phyloP scores from a whole-genome alignment of 2,888 invertebrate genomes.

The Ischnura elegans region DNA sequence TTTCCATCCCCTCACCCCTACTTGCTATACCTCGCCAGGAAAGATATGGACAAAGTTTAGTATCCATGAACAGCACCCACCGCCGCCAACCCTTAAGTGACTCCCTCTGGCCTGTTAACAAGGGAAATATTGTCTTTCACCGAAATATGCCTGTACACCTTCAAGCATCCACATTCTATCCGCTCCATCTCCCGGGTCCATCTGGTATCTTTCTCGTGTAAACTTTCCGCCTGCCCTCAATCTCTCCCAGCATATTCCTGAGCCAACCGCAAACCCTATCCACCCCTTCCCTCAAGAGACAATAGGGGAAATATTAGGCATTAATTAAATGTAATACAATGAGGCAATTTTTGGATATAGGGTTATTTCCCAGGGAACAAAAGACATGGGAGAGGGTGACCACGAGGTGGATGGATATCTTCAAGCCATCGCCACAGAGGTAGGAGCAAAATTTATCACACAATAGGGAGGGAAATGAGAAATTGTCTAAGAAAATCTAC shows the following conservation, averaged over 20 bases:
- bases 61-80: background rate
- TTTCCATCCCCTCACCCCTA: too few species aligned
- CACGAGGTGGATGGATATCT: too few species aligned
- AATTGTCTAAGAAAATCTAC: too few species aligned
- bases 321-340: conserved; percentile 44
- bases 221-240: background rate
- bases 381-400: background rate
- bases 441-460: too few species aligned
- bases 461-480: too few species aligned
- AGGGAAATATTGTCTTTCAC: background rate
- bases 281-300: background rate
- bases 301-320: conserved; percentile 27
- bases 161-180: background rate
- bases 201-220: background rate
- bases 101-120: background rate
- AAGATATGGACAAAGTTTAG: too few species aligned
- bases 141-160: background rate
- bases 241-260: background rate
- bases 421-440: too few species aligned
- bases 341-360: conserved; percentile 13
- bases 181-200: background rate
- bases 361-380: background rate
- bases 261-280: too few species aligned
- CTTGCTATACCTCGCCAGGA: too few species aligned
- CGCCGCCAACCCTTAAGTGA: background rate